Evolutionary conservation across 37 sponge, comb jelly and placozoan genomes (phyloP).

Genomic region (Hormiphora californensis): DNA sequence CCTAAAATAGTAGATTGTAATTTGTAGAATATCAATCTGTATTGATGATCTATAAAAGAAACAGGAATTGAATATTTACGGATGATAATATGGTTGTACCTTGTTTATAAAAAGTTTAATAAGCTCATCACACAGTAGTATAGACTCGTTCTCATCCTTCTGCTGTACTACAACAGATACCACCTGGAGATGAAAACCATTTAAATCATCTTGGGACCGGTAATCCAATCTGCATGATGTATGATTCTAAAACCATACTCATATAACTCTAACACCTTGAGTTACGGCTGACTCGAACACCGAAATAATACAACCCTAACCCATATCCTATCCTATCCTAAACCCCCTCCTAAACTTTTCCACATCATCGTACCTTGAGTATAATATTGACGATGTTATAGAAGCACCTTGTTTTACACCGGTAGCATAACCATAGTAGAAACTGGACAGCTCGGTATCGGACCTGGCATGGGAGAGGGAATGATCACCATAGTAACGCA

Average conservation of each 20-base stretch:
- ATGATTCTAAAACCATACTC: too few species aligned
- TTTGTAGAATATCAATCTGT: too few species aligned
- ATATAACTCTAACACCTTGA: too few species aligned
- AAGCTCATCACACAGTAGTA: conserved; percentile 32
- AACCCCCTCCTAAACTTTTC: too few species aligned
- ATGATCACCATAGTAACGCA: too few species aligned
- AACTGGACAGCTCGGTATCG: conserved; percentile 41
- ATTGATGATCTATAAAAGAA: too few species aligned
- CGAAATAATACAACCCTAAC: too few species aligned
- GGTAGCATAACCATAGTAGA: conserved; percentile 1
- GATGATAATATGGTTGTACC: background rate
- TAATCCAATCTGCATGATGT: background rate
- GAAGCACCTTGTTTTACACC: background rate
- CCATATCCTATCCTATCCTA: too few species aligned
- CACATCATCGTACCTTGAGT: conserved; percentile 36
- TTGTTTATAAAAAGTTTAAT: conserved; percentile 47
- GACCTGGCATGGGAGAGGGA: too few species aligned
- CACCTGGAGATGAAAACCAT: background rate
- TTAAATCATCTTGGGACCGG: background rate
- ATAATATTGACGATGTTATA: conserved; percentile 42
- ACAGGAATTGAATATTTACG: too few species aligned
- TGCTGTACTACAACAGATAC: conserved; percentile 43
- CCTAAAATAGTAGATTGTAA: too few species aligned
- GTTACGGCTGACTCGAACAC: too few species aligned
- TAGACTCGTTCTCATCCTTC: conserved; percentile 28